Base-by-base conservation (phyloP, 2,888 invertebrate species). In the Callosobruchus maculatus region DNA sequence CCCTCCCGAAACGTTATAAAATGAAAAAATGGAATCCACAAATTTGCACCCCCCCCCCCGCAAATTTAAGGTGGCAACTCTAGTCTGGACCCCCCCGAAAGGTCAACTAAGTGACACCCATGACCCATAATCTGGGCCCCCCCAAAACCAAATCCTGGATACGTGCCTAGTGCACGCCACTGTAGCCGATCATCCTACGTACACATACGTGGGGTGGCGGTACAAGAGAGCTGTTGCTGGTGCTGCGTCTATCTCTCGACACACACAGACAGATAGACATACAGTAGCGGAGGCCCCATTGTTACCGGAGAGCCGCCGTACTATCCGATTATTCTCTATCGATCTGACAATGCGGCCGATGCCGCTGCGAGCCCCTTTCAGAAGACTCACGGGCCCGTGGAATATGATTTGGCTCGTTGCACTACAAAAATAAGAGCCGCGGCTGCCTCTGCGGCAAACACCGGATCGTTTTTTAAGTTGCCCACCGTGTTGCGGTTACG, bases 361-460 rank as follows among this genome's bases (percentile, higher is more conserved):
- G 13, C 18, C 18, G 49, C 49, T 18, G 49, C 49, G 9, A 18
- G n/a, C n/a, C 83, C 83, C 83, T 82, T 86, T 86, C 84, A 86
- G 81, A 80, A 81, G 82, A 82, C 81, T 82, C 85, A 85, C 81
- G 82, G 83, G 84, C 82, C 84, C 85, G 85, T 84, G 84, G 84
- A 86, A 85, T 85, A 86, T 86, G 85, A 84, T 85, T 83, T 85
- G 87, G 85, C 86, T 86, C 86, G 86, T 86, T 86, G 86, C 86
- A 83, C 84, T 78, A 82, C 83, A 84, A 86, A 86, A 86, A 85
- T 86, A 49, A 49, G 49, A 13, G 82, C 83, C 81, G 83, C n/a
- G n/a, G n/a, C n/a, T n/a, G n/a, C n/a, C n/a, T n/a, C n/a, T n/a
- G n/a, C n/a, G n/a, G n/a, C n/a, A n/a, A n/a, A n/a, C n/a, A n/a